Conservation (phyloP, 2,113 vertebrate species). For the Agapornis roseicollis region DNA sequence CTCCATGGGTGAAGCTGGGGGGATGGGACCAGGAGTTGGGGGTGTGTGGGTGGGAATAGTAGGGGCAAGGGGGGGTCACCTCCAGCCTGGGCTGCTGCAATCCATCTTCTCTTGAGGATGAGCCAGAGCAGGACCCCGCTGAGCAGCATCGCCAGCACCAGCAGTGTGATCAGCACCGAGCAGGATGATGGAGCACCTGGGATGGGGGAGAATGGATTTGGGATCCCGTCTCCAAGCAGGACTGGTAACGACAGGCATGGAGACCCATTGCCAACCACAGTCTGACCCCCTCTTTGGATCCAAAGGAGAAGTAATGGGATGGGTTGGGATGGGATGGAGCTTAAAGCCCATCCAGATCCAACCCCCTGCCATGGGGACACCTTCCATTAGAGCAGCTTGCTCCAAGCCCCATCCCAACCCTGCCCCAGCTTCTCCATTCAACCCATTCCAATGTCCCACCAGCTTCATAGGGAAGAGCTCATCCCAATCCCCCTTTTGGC, state of each 20-base stretch:
- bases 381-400: too few relatives aligned
- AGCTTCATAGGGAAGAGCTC: too few relatives aligned
- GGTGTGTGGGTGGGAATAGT: too few relatives aligned
- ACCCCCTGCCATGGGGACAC: too few relatives aligned
- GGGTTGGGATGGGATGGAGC: neutral
- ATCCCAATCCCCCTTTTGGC: too few relatives aligned
- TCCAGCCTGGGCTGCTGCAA: neutral
- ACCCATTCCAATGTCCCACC: too few relatives aligned
- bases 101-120: neutral
- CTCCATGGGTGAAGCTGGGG: neutral
- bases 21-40: too few relatives aligned
- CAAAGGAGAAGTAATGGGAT: too few relatives aligned
- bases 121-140: neutral
- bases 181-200: neutral
- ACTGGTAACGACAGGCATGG: rapidly evolving
- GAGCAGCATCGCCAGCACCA: neutral
- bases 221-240: neutral
- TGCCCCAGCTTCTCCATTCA: too few relatives aligned
- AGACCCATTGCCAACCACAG: rapidly evolving
- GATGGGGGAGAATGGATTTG: rapidly evolving
- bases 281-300: too few relatives aligned
- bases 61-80: neutral
- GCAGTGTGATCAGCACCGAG: neutral
- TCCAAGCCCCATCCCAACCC: too few relatives aligned
- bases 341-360: too few relatives aligned